Base-by-base conservation (phyloP, 2,113 vertebrate species). In the Cairina moschata region DNA sequence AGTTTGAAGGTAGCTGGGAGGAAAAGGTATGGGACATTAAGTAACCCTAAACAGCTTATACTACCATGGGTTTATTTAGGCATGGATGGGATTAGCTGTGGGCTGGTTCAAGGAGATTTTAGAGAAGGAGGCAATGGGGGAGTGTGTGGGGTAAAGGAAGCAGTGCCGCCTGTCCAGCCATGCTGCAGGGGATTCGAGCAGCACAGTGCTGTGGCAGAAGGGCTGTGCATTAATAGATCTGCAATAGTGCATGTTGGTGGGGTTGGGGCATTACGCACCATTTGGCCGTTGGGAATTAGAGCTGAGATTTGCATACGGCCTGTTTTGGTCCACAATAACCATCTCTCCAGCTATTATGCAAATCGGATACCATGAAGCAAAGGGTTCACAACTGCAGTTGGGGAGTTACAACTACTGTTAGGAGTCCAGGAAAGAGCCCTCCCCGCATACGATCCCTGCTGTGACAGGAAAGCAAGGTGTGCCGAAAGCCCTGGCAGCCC, bases 41-140 rank as follows among this genome's bases (percentile, higher is more conserved):
- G 56, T 58, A 91, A 86, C 74, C 55, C 50, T 95, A 90, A 94
- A 62, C 26, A 86, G 66, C 28, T 94, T 94, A 91, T 40, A 44
- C 40, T 91, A 84, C 86, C 74, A 93, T 81, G 66, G 29, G 11
- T 88, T 83, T 86, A 42, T 88, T 95, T 91, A 82, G 76, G 23
- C 68, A 84, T 50, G 44, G 42, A 50, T 54, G 54, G 66, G 58
- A 84, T 95, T 95, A 95, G 52, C 62, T 81, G 66, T 3, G 0
- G 62, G 66, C 17, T 95, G 74, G 95, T 92, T 93, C 84, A 86
- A 93, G 69, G 54, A 89, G 31, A 40, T 48, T 66, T 1, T 17
- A 40, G 62, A 78, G 68, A 86, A 67, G 42, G 18, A 71, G 36
- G 46, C 68, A 83, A 36, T 9, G 23, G 25, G 25, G 17, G 21